Evolutionary conservation across 1,140 invertebrate species (phyloP), one percentile per base, ranked within the genome.

Genomic region (Oryzaephilus surinamensis): DNA sequence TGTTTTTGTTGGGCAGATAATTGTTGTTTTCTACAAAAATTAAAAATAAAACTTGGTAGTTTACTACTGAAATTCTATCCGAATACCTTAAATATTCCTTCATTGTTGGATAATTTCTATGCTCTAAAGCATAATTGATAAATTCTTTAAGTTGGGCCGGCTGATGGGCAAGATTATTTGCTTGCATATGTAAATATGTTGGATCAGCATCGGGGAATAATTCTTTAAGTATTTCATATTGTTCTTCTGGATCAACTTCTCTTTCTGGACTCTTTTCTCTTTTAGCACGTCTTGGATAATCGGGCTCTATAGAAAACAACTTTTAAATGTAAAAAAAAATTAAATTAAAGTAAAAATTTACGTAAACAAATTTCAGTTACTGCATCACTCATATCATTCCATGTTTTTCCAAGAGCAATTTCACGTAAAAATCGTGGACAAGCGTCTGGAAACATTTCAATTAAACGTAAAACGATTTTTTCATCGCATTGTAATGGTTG

Each of bases 141-240:
- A 65, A 69, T n/a, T 49, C 13, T 14, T 59, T 51, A 4, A 66
- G 32, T 3, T 26, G 47, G 21, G 60, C 44, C 4, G 50, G 37
- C 3, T 52, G 37, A 2, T 51, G 19, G 7, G 32, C 40, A 1
- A 51, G 53, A n/a, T 46, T 37, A 24, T 55, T 51, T 3, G 55
- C 52, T 32, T 55, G 17, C 16, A 65, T 48, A 30, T 59, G 55
- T 10, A 75, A 49, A 60, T 65, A 74, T 21, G 58, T 60, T 2
- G 73, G 69, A 57, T 76, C 72, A 37, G 71, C 64, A 38, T 64
- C 46, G 4, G 64, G 66, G 32, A 70, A 59, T 29, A 66, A 58
- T 16, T 50, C 58, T 15, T 39, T 38, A 3, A 57, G 34, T 13
- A 15, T 55, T n/a, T 63, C 59, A 43, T 67, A 63, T 28, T 63